Evolutionary conservation across 2,113 vertebrate genomes (phyloP).

Genomic region (Gallinago undulata): DNA sequence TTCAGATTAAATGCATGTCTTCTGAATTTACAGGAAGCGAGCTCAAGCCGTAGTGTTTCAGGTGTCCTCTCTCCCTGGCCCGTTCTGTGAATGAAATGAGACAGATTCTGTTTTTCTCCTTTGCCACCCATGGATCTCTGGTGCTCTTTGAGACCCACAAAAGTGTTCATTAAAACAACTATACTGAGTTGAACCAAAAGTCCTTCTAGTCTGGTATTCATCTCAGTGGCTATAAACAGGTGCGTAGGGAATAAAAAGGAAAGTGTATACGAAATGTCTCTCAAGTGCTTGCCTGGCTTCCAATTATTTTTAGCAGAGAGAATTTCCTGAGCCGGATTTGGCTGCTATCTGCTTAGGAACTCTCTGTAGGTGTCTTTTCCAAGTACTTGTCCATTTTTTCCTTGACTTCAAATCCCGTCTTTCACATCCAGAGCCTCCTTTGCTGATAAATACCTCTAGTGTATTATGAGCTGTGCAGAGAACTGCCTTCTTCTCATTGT

Average conservation of each 20-base stretch:
- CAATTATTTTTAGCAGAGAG: slow-evolving; percentile 39
- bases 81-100: background rate
- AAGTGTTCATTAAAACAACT: background rate
- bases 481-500: background rate
- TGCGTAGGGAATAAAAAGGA: background rate
- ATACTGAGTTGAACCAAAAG: background rate
- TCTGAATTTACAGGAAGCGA: background rate
- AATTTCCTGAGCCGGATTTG: slow-evolving; percentile 37
- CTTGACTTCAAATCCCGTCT: background rate
- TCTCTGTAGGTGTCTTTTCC: background rate
- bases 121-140: background rate
- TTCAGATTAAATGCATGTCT: background rate
- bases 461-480: background rate
- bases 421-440: background rate
- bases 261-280: background rate
- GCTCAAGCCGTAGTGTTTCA: background rate
- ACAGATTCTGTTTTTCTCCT: background rate
- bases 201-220: background rate
- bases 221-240: background rate
- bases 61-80: background rate
- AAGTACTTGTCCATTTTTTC: background rate
- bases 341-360: background rate
- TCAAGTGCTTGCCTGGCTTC: background rate
- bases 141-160: background rate
- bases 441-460: background rate